Conservation (phyloP, 2,888 invertebrate species). For the Watsonalla cultraria region DNA sequence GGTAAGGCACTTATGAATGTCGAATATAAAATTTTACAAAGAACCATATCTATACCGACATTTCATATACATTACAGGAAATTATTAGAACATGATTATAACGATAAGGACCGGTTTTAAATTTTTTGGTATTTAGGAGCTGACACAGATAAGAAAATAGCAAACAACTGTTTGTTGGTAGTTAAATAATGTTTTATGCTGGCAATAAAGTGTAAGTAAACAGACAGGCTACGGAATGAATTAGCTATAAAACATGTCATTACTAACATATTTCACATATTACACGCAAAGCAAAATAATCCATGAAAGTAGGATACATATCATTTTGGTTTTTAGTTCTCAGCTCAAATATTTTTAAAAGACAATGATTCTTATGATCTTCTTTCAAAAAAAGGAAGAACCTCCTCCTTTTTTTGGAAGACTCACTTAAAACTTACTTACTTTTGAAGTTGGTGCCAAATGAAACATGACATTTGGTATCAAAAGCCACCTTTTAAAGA, state of each 20-base stretch:
- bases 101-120: background rate
- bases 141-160: background rate
- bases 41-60: background rate
- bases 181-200: slow-evolving; percentile 3
- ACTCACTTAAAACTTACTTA: too few relatives aligned
- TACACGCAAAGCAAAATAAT: background rate
- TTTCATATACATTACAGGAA: background rate
- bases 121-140: background rate
- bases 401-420: too few relatives aligned
- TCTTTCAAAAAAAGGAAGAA: too few relatives aligned
- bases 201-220: slow-evolving; percentile 7
- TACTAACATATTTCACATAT: background rate
- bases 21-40: too few relatives aligned
- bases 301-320: background rate
- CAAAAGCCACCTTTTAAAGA: too few relatives aligned
- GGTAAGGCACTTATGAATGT: too few relatives aligned
- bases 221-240: slow-evolving; percentile 1
- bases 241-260: slow-evolving; percentile 1
- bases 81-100: background rate
- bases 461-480: too few relatives aligned
- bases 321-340: background rate
- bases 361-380: too few relatives aligned
- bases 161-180: background rate
- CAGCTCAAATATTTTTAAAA: too few relatives aligned
- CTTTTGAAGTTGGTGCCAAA: too few relatives aligned